Evolutionary conservation across 1,140 invertebrate genomes (phyloP), one percentile per base, ranked within the genome.

Genomic region (Littorina saxatilis): DNA sequence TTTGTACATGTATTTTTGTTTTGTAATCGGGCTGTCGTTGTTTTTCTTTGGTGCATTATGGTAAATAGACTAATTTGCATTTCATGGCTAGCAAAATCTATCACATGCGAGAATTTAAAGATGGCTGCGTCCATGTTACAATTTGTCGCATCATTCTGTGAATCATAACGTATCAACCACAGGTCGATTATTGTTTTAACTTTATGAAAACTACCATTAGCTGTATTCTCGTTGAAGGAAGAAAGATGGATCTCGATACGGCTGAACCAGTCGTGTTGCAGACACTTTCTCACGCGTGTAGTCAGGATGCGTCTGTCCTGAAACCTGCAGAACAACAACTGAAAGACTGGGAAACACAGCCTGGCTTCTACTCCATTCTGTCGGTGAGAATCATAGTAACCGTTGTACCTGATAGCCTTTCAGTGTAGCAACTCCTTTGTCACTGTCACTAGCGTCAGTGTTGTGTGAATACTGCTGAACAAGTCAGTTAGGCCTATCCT

Each of bases 321-420:
- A 98, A 98, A 93, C 95, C 96, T 50, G 97, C 97, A 27, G 97
- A 98, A 92, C 94, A 95, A 82, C 96, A 96, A 87, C 93, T 99
- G 17, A 94, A 95, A 89, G 94, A 96, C 93, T 98, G 97, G 96
- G 97, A 98, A 93, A 95, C 93, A 61, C 94, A 96, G 90, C 95
- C 95, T 63, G 97, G 97, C 77, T 98, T 98, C 92, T 98, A 98
- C 92, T 95, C 95, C 83, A 94, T 96, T 61, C 93, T 99, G 87
- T 94, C 96, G 91, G 96, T 97, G 94, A 94, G 93, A 83, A 61
- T 80, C 39, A n/a, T n/a, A n/a, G n/a, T n/a, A n/a, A n/a, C n/a
- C n/a, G n/a, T n/a, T n/a, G n/a, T n/a, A n/a, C n/a, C n/a, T n/a
- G n/a, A n/a, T n/a, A n/a, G n/a, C n/a, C n/a, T n/a, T n/a, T n/a